Conservation (phyloP, 1,140 invertebrate genomes). For the Temnothorax curvispinosus region DNA sequence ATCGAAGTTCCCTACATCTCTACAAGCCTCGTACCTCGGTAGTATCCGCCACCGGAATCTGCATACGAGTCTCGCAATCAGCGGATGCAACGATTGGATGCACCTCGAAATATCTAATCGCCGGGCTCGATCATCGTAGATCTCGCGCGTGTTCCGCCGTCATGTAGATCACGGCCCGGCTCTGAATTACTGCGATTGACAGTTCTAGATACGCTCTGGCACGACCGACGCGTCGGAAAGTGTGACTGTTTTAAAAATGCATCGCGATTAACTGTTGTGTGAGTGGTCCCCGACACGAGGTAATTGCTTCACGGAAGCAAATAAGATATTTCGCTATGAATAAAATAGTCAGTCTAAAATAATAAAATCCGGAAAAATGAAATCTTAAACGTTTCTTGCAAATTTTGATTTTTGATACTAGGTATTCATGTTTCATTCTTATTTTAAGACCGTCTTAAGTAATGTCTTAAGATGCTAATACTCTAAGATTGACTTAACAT, state of each 20-base stretch:
- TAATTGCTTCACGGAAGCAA: neutral
- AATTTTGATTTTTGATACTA: neutral
- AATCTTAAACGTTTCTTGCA: neutral
- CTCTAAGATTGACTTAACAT: no score
- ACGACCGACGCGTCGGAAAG: neutral
- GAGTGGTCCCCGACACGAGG: neutral
- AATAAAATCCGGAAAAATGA: neutral
- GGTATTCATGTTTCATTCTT: no score
- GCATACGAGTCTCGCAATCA: conserved; percentile 55
- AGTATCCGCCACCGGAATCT: conserved; percentile 41
- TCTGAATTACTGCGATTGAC: conserved; percentile 37
- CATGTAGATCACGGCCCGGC: conserved; percentile 19
- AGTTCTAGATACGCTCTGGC: conserved; percentile 4
- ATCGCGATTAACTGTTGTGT: neutral
- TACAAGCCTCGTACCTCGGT: neutral
- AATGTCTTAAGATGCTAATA: no score
- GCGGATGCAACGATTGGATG: conserved; percentile 58
- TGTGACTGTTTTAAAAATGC: neutral
- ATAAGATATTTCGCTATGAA: neutral
- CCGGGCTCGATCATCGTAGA: conserved; percentile 46
- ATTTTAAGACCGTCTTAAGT: no score
- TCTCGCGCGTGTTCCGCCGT: neutral
- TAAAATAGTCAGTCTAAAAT: neutral
- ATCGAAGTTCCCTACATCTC: conserved; percentile 15
- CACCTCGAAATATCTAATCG: conserved; percentile 63